phyloP scores from a whole-genome alignment of 2,113 vertebrate species.

The Cavia aperea region DNA sequence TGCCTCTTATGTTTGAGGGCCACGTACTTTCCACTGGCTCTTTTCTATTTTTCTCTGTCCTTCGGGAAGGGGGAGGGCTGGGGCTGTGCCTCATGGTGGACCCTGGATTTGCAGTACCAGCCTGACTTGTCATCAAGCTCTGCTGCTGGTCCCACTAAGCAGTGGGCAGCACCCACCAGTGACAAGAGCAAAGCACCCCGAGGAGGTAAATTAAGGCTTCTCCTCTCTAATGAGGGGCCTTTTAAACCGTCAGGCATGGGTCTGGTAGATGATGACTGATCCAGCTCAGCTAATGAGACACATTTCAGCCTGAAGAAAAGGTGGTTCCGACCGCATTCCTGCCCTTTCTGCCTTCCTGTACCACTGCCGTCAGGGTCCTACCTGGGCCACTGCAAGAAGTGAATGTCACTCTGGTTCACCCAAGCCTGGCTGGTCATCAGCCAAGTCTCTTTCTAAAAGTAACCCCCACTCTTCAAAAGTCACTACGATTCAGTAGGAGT shows the following conservation, averaged over 20 bases:
- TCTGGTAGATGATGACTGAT: background rate
- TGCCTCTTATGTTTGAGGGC: background rate
- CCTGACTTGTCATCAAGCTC: background rate
- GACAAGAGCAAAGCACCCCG: background rate
- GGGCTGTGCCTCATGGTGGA: background rate
- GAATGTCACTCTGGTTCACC: background rate
- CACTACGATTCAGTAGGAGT: background rate
- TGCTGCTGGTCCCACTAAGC: too few species aligned
- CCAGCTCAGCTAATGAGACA: background rate
- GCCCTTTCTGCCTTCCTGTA: background rate
- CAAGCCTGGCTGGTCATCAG: background rate
- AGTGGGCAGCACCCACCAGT: background rate
- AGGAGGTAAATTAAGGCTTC: background rate
- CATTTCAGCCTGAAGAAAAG: background rate
- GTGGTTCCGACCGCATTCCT: background rate
- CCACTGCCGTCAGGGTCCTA: background rate
- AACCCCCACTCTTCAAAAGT: background rate
- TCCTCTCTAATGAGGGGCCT: background rate
- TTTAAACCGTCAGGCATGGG: background rate
- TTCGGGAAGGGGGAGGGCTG: background rate
- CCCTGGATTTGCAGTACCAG: background rate
- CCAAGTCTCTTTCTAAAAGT: background rate
- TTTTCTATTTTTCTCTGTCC: background rate
- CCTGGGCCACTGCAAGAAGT: background rate
- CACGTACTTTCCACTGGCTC: background rate